These are phyloP conservation scores for Fregetta grallaria DNA, from an alignment of 2,113 vertebrate genomes.

Conservation along the genomic window DNA sequence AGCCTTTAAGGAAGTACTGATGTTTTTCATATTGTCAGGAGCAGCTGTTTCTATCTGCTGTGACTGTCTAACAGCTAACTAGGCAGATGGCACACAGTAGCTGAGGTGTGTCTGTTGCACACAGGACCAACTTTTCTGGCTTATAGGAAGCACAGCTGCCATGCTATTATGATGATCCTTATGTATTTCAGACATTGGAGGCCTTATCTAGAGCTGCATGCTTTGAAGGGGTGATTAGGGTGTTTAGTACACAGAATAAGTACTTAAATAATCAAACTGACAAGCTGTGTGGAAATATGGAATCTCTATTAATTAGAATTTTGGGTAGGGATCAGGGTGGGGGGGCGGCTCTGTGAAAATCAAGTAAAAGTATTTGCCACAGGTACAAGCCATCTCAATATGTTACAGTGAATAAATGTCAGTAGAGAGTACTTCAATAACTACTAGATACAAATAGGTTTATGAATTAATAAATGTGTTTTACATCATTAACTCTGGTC, in stretches of 20 bases:
- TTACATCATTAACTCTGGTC: background rate
- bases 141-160: conserved; percentile 73
- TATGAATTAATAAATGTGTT: background rate
- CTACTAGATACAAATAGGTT: background rate
- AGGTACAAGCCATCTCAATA: background rate
- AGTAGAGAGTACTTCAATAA: background rate
- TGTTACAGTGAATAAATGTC: background rate
- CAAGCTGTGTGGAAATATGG: conserved; percentile 73
- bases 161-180: conserved; percentile 48
- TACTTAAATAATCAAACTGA: conserved; percentile 73
- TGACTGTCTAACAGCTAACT: conserved; percentile 48
- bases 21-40: conserved; percentile 73
- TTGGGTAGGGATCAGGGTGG: conserved; percentile 34
- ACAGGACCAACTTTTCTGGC: conserved; percentile 70
- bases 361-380: background rate
- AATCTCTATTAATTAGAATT: conserved; percentile 69
- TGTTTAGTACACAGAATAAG: conserved; percentile 65
- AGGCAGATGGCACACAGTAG: conserved; percentile 77
- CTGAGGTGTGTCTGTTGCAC: conserved; percentile 72
- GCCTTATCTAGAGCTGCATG: conserved; percentile 59
- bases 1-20: conserved; percentile 72
- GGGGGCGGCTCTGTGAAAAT: background rate
- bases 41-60: conserved; percentile 75
- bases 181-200: conserved; percentile 62
- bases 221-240: conserved; percentile 68